Conservation (phyloP, 2,797 vertebrate genomes). For the Salarias fasciatus region DNA sequence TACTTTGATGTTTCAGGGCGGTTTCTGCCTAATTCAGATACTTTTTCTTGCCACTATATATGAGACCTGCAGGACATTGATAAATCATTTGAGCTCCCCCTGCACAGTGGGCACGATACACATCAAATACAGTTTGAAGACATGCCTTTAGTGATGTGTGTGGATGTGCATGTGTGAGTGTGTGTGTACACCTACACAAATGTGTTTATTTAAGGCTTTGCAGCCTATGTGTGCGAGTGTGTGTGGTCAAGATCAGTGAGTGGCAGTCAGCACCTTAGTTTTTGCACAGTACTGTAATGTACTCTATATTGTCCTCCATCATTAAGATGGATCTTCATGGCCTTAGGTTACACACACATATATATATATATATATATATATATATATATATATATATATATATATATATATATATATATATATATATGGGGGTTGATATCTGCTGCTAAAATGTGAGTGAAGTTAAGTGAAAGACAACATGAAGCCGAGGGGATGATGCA, state of each 20-base stretch:
- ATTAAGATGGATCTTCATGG: constrained; percentile 61
- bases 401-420: too few relatives aligned
- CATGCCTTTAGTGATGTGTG: constrained; percentile 54
- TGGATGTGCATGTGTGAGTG: constrained; percentile 24
- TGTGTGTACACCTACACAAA: constrained; percentile 22
- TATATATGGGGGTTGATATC: constrained; percentile 41
- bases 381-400: too few relatives aligned
- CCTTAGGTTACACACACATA: constrained; percentile 63
- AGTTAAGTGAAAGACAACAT: constrained; percentile 18
- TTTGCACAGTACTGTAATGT: constrained; percentile 63
- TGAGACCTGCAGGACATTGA: constrained; percentile 27
- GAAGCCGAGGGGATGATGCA: neutral
- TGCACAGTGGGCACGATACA: constrained; percentile 14
- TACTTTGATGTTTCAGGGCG: too few relatives aligned
- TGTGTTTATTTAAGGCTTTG: constrained; percentile 23
- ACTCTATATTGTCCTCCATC: constrained; percentile 43
- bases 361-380: too few relatives aligned
- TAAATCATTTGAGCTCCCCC: constrained; percentile 13
- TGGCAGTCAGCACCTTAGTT: constrained; percentile 49
- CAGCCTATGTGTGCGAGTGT: constrained; percentile 19
- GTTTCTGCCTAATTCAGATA: too few relatives aligned
- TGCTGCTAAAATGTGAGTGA: constrained; percentile 49
- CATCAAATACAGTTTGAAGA: constrained; percentile 41
- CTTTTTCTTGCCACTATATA: too few relatives aligned
- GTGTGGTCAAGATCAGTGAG: constrained; percentile 5